Evolutionary conservation across 2,113 vertebrate species (phyloP).

Genomic region (Psammodynastes pulverulentus): DNA sequence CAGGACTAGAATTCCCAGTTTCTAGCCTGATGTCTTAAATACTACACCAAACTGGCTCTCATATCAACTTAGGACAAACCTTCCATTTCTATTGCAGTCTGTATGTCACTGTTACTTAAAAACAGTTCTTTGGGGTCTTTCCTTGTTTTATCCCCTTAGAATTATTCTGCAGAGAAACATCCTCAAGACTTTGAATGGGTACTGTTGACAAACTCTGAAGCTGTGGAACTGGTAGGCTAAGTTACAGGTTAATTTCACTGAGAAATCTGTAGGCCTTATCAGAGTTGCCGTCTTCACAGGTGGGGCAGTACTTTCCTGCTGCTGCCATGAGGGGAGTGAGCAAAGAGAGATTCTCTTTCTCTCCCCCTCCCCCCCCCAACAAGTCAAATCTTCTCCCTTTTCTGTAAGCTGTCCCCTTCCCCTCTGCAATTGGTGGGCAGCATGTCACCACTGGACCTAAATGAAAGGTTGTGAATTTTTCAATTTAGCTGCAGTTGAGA

Average conservation of each 20-base stretch:
- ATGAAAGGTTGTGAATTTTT: neutral
- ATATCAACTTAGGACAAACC: neutral
- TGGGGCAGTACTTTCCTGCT: neutral
- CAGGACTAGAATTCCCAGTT: neutral
- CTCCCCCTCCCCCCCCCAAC: neutral
- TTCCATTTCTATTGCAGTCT: neutral
- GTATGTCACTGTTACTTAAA: neutral
- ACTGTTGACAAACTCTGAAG: neutral
- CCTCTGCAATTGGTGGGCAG: neutral
- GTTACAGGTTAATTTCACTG: neutral
- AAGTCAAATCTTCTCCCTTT: neutral
- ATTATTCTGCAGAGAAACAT: neutral
- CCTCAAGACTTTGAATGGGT: neutral
- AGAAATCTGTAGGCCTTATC: neutral
- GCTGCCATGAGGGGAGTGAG: neutral
- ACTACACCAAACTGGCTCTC: neutral
- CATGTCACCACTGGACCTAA: neutral
- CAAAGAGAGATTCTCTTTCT: neutral
- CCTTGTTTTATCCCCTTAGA: neutral
- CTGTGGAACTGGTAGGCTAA: neutral
- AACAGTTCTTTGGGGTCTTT: neutral
- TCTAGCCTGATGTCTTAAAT: too few species aligned
- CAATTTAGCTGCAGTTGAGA: neutral
- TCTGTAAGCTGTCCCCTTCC: neutral
- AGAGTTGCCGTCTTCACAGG: neutral